phyloP scores from a whole-genome alignment of 2,113 vertebrate genomes.

The Vimba vimba region DNA sequence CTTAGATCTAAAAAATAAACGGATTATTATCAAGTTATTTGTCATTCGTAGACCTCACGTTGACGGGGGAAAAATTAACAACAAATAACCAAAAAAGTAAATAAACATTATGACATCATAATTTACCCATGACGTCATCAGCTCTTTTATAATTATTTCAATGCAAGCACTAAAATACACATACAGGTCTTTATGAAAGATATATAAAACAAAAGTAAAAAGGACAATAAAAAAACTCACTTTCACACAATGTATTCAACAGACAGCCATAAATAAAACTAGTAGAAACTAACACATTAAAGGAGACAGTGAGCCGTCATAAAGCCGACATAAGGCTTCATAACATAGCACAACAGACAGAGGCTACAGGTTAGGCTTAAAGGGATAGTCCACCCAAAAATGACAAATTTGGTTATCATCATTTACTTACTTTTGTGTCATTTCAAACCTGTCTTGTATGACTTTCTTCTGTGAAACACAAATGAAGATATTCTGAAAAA shows the following conservation, averaged over 20 bases:
- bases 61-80: not conserved
- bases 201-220: slow-evolving; percentile 55
- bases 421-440: not conserved
- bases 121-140: not conserved
- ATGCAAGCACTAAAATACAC: slow-evolving; percentile 46
- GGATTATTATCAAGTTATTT: not conserved
- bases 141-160: slow-evolving; percentile 25
- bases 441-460: not conserved
- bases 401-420: not conserved
- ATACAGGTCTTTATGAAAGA: slow-evolving; percentile 50
- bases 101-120: slow-evolving; percentile 10
- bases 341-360: not conserved
- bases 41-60: not conserved
- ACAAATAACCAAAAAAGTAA: not conserved
- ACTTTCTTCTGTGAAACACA: not conserved
- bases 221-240: slow-evolving; percentile 26
- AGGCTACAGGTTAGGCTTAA: slow-evolving; percentile 11
- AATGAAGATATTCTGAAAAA: not conserved
- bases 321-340: slow-evolving; percentile 40
- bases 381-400: not conserved
- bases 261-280: slow-evolving; percentile 54
- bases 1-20: not conserved
- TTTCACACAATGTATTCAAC: slow-evolving; percentile 42
- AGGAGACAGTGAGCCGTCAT: slow-evolving; percentile 37
- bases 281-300: slow-evolving; percentile 29